phyloP scores from a whole-genome alignment of 2,113 vertebrate species.

The Engystomops pustulosus region DNA sequence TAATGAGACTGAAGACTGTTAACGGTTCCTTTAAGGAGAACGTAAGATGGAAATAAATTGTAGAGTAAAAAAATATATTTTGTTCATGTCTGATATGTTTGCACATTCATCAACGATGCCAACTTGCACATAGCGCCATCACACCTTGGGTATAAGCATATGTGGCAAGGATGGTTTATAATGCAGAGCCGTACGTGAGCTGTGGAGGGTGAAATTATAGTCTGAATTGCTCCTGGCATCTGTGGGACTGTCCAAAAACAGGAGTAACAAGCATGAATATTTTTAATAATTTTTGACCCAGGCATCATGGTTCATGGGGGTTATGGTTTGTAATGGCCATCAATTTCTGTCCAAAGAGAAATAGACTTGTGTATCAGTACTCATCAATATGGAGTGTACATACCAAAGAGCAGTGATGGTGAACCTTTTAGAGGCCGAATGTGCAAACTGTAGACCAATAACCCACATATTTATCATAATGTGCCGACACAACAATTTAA shows the following conservation, averaged over 20 bases:
- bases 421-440: no score
- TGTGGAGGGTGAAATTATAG: conserved; percentile 6
- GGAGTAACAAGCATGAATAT: no score
- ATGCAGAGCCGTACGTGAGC: neutral
- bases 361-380: no score
- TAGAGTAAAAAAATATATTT: neutral
- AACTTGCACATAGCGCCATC: neutral
- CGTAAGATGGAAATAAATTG: neutral
- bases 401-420: no score
- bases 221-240: neutral
- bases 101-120: neutral
- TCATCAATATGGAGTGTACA: no score
- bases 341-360: no score
- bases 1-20: conserved; percentile 80
- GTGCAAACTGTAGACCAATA: no score
- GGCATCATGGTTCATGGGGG: neutral
- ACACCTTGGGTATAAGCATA: neutral
- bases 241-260: no score
- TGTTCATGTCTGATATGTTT: neutral
- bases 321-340: neutral
- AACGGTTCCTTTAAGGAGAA: conserved; percentile 75
- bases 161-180: neutral
- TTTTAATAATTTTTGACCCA: neutral
- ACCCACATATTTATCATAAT: no score
- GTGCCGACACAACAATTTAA: no score